These are phyloP conservation scores for Hippopotamyrus pictus DNA, from an alignment of 2,797 vertebrate genomes.

Conservation along the genomic window DNA sequence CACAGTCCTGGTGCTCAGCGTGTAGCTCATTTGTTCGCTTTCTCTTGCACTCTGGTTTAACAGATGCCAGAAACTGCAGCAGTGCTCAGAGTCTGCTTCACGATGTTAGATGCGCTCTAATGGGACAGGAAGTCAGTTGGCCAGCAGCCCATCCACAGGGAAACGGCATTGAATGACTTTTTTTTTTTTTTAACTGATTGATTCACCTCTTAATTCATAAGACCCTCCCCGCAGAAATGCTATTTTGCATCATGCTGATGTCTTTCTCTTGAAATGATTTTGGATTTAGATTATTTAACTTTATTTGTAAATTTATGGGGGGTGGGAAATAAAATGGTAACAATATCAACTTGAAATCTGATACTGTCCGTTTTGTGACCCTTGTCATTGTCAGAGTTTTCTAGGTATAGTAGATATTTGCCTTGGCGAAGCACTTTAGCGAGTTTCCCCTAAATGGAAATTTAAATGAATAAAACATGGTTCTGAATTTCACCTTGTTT, in stretches of 20 bases:
- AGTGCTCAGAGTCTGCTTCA: not conserved
- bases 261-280: not conserved
- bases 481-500: constrained; percentile 1
- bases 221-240: not conserved
- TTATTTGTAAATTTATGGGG: not conserved
- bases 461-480: constrained; percentile 3
- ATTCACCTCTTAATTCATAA: not conserved
- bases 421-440: not conserved
- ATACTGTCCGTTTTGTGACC: not conserved
- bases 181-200: not conserved
- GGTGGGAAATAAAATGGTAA: constrained; percentile 3
- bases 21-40: not conserved
- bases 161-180: not conserved
- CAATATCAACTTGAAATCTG: constrained; percentile 2
- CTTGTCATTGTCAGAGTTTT: not conserved
- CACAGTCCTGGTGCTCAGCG: not conserved
- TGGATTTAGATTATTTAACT: constrained; percentile 13
- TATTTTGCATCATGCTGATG: not conserved
- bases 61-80: not conserved
- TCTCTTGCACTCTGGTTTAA: not conserved
- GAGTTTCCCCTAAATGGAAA: constrained; percentile 2
- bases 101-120: not conserved
- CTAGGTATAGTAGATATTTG: not conserved
- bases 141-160: not conserved
- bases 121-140: not conserved